Percentiles rank a stretch among this genome's conserved stretches.
These are phyloP conservation scores for Pelobates cultripes DNA, from an alignment of 2,797 vertebrate species.

Conservation along the genomic window DNA sequence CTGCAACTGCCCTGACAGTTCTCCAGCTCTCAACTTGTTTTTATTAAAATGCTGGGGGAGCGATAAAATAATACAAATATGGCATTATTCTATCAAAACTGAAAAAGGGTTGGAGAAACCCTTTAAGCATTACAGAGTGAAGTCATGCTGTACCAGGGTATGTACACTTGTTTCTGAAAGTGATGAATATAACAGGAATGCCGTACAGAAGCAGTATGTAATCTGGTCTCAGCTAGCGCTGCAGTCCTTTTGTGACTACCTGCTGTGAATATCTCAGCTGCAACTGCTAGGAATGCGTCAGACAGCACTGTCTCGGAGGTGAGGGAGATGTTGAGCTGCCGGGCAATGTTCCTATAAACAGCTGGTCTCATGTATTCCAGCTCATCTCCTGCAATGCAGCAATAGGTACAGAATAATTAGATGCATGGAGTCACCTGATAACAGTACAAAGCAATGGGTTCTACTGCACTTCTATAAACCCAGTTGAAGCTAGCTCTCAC, in stretches of 20 bases:
- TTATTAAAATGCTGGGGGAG: too few species aligned
- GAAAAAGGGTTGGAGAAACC: too few species aligned
- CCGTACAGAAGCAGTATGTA: neutral
- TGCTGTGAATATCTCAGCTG: constrained; percentile 91
- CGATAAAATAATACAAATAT: too few species aligned
- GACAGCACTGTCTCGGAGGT: constrained; percentile 88
- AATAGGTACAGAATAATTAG: constrained; percentile 29
- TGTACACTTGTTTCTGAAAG: too few species aligned
- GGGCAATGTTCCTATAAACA: constrained; percentile 89
- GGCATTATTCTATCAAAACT: too few species aligned
- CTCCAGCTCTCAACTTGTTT: too few species aligned
- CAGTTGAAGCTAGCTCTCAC: too few species aligned
- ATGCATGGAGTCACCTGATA: neutral
- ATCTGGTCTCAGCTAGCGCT: neutral
- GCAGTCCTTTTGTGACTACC: constrained; percentile 70
- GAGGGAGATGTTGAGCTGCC: constrained; percentile 91
- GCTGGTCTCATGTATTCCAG: constrained; percentile 93
- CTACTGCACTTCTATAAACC: neutral
- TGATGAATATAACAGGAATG: too few species aligned
- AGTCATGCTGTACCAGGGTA: neutral
- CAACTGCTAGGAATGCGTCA: constrained; percentile 92
- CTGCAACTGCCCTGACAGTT: too few species aligned
- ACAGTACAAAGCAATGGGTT: neutral
- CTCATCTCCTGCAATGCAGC: constrained; percentile 82
- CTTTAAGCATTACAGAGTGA: neutral